Percentiles rank a stretch among this genome's conserved stretches.
Conservation (phyloP, 2,113 vertebrate species). For the Urocolius indicus region DNA sequence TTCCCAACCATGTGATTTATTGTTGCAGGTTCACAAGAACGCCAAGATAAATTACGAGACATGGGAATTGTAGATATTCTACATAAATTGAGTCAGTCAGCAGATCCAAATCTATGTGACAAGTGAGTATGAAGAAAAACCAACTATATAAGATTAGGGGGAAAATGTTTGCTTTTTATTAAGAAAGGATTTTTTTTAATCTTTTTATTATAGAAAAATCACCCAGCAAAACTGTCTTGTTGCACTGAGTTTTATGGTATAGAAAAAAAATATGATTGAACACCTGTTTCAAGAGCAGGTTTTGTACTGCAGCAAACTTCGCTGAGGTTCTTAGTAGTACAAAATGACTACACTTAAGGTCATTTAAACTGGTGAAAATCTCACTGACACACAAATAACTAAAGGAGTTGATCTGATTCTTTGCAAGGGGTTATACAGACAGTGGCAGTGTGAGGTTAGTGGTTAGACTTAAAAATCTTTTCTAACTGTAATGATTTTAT, state of each 20-base stretch:
- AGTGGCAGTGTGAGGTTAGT: background rate
- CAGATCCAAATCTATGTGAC: conserved; percentile 95
- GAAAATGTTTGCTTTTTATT: background rate
- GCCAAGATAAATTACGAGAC: conserved; percentile 96
- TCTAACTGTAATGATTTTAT: no score
- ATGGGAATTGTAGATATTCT: conserved; percentile 97
- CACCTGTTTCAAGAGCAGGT: background rate
- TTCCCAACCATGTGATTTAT: conserved; percentile 12
- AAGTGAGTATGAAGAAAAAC: conserved; percentile 81
- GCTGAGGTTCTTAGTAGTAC: background rate
- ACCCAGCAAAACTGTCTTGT: background rate
- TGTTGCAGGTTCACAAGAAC: conserved; percentile 92
- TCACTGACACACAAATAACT: background rate
- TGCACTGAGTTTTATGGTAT: background rate
- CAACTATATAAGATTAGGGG: background rate
- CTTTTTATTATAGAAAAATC: background rate
- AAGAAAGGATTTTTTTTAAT: background rate
- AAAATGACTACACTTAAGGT: background rate
- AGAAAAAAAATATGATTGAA: background rate
- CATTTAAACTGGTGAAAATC: background rate
- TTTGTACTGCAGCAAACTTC: background rate
- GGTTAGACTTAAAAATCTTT: no score
- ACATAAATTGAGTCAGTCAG: conserved; percentile 94
- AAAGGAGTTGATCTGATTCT: background rate
- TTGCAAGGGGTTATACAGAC: background rate